These are phyloP conservation scores for Cuniculus paca DNA, from an alignment of 2,797 vertebrate genomes.

Conservation along the genomic window DNA sequence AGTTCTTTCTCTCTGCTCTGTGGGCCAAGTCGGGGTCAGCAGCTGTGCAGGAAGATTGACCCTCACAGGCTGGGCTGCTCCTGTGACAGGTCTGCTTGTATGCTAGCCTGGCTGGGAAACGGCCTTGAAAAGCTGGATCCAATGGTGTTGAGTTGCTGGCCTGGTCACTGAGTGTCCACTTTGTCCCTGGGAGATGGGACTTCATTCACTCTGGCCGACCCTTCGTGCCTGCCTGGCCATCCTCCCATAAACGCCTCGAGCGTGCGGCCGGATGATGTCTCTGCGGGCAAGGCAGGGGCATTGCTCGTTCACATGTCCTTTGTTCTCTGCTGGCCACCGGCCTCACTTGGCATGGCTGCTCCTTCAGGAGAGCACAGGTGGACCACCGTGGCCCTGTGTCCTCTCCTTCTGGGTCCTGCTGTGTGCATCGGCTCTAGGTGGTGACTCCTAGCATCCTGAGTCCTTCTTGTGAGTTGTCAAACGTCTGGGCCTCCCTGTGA, in stretches of 20 bases:
- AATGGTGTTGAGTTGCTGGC: neutral
- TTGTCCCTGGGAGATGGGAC: constrained; percentile 22
- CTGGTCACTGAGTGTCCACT: neutral
- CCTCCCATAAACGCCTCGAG: neutral
- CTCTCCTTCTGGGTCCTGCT: neutral
- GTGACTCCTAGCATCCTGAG: neutral
- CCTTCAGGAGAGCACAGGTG: neutral
- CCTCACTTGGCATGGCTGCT: accelerated
- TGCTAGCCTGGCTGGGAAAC: neutral
- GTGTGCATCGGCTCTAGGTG: neutral
- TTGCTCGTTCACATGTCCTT: neutral
- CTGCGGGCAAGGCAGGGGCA: neutral
- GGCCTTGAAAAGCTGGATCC: neutral
- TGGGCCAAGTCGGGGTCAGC: neutral
- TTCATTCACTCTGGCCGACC: neutral
- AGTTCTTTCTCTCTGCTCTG: neutral
- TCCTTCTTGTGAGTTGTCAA: neutral
- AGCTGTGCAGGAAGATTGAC: neutral
- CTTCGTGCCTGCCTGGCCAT: neutral
- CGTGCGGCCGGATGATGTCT: neutral
- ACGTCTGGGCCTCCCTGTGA: neutral
- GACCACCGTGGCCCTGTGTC: neutral
- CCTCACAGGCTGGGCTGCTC: neutral
- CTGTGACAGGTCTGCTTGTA: neutral
- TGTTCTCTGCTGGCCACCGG: neutral